Evolutionary conservation across 2,888 invertebrate species (phyloP), one percentile per base, ranked within the genome.

Genomic region (Napeogenes inachia): DNA sequence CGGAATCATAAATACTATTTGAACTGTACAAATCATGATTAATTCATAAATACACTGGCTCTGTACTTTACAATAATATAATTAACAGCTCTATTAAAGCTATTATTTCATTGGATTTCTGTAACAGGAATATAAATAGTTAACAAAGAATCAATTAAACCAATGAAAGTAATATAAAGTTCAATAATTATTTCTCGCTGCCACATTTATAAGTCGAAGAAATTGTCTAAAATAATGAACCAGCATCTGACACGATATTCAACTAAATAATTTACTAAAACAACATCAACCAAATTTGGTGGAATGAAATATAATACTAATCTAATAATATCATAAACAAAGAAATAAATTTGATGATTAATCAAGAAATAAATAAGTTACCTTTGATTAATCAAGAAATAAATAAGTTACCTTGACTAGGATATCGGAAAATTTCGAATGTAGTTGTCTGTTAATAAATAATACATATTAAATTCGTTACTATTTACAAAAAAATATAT

Each of bases 1-100:
- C 73, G 72, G 78, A 74, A 77, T 81, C 84, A 89, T 89, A 88
- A 88, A 89, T 89, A 87, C 82, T 86, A 88, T 88, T 87, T 87
- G 84, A 89, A 87, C 87, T 88, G 85, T 87, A 89, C 87, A 89
- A 87, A 89, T 89, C 88, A 87, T 88, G 87, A 87, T 88, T 87
- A 88, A 82, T 80, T 86, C 77, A 88, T 88, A 90, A 88, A 87
- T 88, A 88, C 86, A 89, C 87, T 87, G 90, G 87, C 87, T 88
- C 85, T 87, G 85, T 83, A 83, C 77, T 88, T 86, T 86, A 87
- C 82, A 87, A 85, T 85, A 89, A 86, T 76, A 92, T 71, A 91
- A 89, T 85, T 81, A 86, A 82, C 81, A 82, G 85, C 82, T 86
- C 81, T 83, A 82, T 88, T 89, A 89, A 88, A 89, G 87, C 87